Evolutionary conservation across 2,888 invertebrate genomes (phyloP), one percentile per base, ranked within the genome.

Genomic region (Drosophila tripunctata): DNA sequence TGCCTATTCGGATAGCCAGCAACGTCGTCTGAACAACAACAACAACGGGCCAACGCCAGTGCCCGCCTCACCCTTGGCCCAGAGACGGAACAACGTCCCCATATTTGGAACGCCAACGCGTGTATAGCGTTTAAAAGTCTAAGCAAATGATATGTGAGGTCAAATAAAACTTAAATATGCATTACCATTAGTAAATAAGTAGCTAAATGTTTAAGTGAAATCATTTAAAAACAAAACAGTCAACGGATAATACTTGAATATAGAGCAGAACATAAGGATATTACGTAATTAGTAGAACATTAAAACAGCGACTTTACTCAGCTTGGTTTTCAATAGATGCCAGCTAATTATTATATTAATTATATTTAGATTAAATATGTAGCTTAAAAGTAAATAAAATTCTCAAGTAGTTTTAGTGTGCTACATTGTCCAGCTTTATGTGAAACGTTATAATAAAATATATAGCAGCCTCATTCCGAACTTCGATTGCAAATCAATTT

Each of bases 1-100:
- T 87, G 93, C 93, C 48, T 93, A 93, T 82, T 93, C 93, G 77
- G 93, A 93, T 87, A 93, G 93, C 75, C 93, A 93, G 88, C 92
- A 92, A 71, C 86, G 83, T 31, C 83, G 88, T 7, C 67, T 85
- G 14, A 73, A 82, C 66, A 79, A 79, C 62, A 84, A 84, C 67
- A 84, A 84, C 55, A 84, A 84, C 47, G 83, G 83, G 8, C 72
- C 78, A 12, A 69, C 78, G 4, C 77, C 70, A 31, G 69, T 85
- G 19, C 83, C 81, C 12, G 83, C 89, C 82, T 78, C 87, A 67
- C 73, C 90, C n/a, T 56, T 84, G 58, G 82, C 86, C 56, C 86
- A 87, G 69, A 81, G 90, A 30, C 86, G 89, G 54, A 82, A 79
- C 35, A 86, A 87, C 45, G 88, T 83, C 36, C 88, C 89, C 41